phyloP scores from a whole-genome alignment of 2,113 vertebrate genomes.

The Donacobius atricapilla region DNA sequence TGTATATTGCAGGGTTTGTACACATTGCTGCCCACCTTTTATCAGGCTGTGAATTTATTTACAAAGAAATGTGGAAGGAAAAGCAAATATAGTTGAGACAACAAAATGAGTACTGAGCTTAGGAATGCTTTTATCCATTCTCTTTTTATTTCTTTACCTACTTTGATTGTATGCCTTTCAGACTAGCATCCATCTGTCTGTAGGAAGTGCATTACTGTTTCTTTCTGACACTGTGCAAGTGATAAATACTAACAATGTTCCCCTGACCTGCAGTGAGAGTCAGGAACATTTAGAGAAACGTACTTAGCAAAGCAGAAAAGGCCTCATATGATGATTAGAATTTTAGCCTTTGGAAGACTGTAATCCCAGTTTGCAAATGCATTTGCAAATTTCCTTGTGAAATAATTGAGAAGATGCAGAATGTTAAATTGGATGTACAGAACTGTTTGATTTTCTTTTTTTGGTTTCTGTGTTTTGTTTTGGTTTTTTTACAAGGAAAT shows the following conservation, averaged over 20 bases:
- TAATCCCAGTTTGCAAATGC: not conserved
- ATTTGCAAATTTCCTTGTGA: not conserved
- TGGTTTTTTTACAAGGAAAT: not conserved
- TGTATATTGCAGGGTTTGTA: not conserved
- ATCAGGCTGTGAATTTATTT: not conserved
- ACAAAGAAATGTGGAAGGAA: not conserved
- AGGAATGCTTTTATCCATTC: not conserved
- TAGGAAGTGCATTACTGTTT: not conserved
- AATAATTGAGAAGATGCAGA: not conserved
- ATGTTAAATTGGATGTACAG: not conserved
- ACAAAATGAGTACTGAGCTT: not conserved
- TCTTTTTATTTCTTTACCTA: not conserved
- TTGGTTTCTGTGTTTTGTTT: not conserved
- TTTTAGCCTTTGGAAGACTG: not conserved
- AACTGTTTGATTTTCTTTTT: not conserved
- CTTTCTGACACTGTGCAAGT: not conserved
- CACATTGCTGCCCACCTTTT: not conserved
- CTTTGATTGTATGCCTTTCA: constrained; percentile 15
- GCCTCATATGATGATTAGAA: not conserved
- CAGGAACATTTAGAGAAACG: not conserved
- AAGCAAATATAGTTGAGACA: not conserved
- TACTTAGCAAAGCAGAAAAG: not conserved
- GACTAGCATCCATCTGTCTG: not conserved
- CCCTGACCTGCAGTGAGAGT: not conserved
- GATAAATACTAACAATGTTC: not conserved